Conservation (phyloP, 2,888 invertebrate species). For the Conistra vaccinii region DNA sequence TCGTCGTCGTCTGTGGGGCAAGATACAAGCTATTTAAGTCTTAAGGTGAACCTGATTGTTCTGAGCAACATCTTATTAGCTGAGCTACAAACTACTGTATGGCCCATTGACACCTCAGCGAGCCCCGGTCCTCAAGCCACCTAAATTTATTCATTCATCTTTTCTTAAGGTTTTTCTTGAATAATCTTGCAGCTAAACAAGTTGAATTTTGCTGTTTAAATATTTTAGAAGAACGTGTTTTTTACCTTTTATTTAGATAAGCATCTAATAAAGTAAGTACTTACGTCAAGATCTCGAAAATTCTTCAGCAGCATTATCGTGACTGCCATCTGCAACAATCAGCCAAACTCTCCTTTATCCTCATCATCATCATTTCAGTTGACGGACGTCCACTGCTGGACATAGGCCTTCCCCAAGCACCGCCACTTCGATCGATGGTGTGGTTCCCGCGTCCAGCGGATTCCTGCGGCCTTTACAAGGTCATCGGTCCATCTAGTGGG, state of each 20-base stretch:
- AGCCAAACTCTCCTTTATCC: not conserved
- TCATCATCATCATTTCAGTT: too few species aligned
- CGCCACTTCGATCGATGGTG: too few species aligned
- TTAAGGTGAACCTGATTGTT: conserved; percentile 72
- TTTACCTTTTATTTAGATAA: not conserved
- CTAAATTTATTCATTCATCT: too few species aligned
- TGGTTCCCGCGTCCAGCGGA: too few species aligned
- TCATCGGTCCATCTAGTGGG: too few species aligned
- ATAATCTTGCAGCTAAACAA: not conserved
- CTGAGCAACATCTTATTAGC: conserved; percentile 73
- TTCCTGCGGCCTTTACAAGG: too few species aligned
- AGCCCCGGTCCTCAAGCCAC: not conserved
- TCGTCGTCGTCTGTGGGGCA: conserved; percentile 71
- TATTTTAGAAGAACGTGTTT: not conserved
- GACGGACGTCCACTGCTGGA: too few species aligned
- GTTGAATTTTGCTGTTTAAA: not conserved
- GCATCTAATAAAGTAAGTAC: not conserved
- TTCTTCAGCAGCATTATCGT: not conserved
- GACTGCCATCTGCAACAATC: not conserved
- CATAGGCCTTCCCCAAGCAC: too few species aligned
- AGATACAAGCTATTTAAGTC: conserved; percentile 72
- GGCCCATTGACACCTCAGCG: conserved; percentile 1
- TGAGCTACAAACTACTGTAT: conserved; percentile 49
- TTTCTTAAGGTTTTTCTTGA: not conserved
- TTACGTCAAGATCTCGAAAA: not conserved